Conservation (phyloP, 2,113 vertebrate genomes). For the Entomyzon cyanotis region DNA sequence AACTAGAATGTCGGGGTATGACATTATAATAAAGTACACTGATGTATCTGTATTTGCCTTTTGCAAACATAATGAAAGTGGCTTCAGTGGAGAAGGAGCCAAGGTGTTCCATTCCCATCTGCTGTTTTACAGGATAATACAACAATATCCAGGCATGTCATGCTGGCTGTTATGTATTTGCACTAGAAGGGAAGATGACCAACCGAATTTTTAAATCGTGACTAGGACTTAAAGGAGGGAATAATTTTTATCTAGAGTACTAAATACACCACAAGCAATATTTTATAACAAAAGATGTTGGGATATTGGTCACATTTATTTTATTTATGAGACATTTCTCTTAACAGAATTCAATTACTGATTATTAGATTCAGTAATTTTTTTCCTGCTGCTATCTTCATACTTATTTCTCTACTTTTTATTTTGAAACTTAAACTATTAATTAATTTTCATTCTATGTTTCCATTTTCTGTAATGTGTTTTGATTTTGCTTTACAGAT, state of each 20-base stretch:
- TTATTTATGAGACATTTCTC: not conserved
- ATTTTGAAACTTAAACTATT: not conserved
- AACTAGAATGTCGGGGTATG: conserved; percentile 14
- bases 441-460: not conserved
- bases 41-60: conserved; percentile 37
- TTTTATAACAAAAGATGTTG: not conserved
- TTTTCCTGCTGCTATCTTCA: not conserved
- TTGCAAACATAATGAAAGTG: conserved; percentile 39
- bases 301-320: not conserved
- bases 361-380: not conserved
- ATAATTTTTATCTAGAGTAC: not conserved
- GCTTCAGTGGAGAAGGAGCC: not conserved
- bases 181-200: not conserved
- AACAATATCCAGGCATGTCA: not conserved
- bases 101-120: not conserved
- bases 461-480: not conserved
- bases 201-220: not conserved
- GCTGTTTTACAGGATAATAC: not conserved
- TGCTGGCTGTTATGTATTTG: not conserved
- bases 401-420: not conserved
- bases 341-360: not conserved
- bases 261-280: not conserved
- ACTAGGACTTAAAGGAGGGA: not conserved
- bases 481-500: not conserved
- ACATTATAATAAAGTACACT: conserved; percentile 39